Conservation (phyloP, 2,888 invertebrate genomes). For the Brachynemurus nebulosus region DNA sequence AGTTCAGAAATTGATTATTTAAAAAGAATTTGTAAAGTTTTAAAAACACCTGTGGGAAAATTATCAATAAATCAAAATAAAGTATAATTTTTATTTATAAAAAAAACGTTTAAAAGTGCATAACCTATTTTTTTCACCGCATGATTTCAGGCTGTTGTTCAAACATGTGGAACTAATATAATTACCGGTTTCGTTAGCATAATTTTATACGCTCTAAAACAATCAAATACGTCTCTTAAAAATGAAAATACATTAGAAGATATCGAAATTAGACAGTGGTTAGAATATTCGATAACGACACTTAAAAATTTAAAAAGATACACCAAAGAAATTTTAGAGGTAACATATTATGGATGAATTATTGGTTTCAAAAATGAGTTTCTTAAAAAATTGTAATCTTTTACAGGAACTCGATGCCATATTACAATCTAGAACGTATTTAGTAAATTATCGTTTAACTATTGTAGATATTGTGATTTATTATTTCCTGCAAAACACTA, state of each 20-base stretch:
- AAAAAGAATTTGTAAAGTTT: neutral
- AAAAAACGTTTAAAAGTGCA: no score
- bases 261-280: neutral
- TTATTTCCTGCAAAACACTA: neutral
- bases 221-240: neutral
- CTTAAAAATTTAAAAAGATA: neutral
- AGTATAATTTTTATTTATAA: no score
- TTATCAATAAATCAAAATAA: neutral
- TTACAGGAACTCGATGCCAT: neutral
- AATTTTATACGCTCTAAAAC: neutral
- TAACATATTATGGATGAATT: no score
- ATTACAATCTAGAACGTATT: neutral
- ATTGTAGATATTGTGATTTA: neutral
- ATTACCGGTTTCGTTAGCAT: neutral
- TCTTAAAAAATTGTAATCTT: no score
- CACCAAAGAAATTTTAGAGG: neutral
- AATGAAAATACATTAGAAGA: neutral
- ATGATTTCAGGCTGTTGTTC: neutral
- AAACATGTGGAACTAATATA: neutral
- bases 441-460: neutral
- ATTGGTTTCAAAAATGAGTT: neutral
- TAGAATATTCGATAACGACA: neutral
- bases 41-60: neutral
- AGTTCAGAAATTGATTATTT: neutral
- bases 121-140: no score